These are phyloP conservation scores for Melospiza melodia DNA, from an alignment of 2,113 vertebrate species.

Conservation along the genomic window DNA sequence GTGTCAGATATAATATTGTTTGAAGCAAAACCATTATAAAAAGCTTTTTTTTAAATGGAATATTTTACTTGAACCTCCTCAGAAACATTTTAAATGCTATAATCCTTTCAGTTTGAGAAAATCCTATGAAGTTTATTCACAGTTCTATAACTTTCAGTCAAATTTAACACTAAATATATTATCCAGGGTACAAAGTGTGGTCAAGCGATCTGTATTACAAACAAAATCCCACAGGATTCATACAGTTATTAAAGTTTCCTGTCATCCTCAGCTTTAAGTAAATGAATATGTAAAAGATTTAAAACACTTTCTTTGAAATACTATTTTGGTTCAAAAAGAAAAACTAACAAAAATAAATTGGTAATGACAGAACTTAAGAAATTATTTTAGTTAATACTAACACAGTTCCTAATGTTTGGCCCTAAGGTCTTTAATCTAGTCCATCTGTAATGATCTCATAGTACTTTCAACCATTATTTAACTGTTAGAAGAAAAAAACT, in stretches of 20 bases:
- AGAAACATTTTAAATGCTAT: neutral
- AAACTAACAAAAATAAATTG: constrained; percentile 70
- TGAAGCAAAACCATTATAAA: neutral
- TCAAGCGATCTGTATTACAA: constrained; percentile 25
- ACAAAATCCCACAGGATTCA: constrained; percentile 34
- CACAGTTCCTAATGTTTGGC: constrained; percentile 76
- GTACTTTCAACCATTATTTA: constrained; percentile 86
- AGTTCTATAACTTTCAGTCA: neutral
- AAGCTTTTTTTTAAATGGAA: neutral
- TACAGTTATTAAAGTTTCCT: constrained; percentile 39
- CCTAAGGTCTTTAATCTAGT: constrained; percentile 81
- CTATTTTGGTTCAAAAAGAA: constrained; percentile 59
- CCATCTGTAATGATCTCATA: constrained; percentile 88
- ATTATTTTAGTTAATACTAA: constrained; percentile 71
- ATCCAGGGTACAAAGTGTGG: neutral
- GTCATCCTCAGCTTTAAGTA: constrained; percentile 16
- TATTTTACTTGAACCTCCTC: neutral
- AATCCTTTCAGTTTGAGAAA: constrained; percentile 17
- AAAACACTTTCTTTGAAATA: constrained; percentile 27
- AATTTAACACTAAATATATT: constrained; percentile 2
- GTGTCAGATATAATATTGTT: neutral
- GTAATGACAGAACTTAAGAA: constrained; percentile 73
- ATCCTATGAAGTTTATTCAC: constrained; percentile 11
- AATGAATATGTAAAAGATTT: constrained; percentile 32
- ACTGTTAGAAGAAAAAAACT: constrained; percentile 82